Base-by-base conservation (phyloP, 2,113 vertebrate species). In the Oostethus manadensis region DNA sequence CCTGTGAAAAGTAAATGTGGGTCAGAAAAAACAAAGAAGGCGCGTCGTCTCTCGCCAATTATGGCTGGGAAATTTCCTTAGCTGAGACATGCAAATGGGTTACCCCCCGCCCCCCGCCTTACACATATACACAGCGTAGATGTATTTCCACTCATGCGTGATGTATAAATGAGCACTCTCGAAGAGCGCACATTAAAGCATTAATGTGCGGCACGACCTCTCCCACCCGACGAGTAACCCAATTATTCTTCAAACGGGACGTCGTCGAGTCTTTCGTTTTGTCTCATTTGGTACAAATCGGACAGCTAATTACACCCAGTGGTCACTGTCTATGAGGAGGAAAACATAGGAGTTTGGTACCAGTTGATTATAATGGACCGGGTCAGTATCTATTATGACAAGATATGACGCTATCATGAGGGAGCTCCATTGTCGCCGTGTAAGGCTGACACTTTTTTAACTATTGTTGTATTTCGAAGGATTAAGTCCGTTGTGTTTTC, bases 201-300 rank as follows among this genome's bases (percentile, higher is more conserved):
- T 76, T 77, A 82, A 69, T 68, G 62, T 66, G 16, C 26, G 0
- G 55, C 77, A 62, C 57, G 17, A 67, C 69, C 74, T 71, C 55
- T 20, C 62, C 62, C 15, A 58, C 76, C 68, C 73, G 62, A 64
- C 50, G 63, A 78, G 68, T 75, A 75, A 83, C 76, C 74, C 76
- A 80, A 88, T 86, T 87, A 86, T 73, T 80, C 77, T 80, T 78
- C 50, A 82, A 84, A 83, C 81, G 72, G 78, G 82, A 80, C 51
- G 74, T 78, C 56, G 62, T 64, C 72, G 55, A 58, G 63, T 77
- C 57, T 66, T 55, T 76, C 55, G 61, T 75, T 76, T 75, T 74
- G 76, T 80, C 76, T 77, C 69, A 66, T 85, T 81, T 77, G 62
- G 68, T 65, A 83, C 65, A 66, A 84, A 73, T 75, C 26, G 10